phyloP scores from a whole-genome alignment of 2,888 invertebrate genomes.

The Cryptocephalus moraei region DNA sequence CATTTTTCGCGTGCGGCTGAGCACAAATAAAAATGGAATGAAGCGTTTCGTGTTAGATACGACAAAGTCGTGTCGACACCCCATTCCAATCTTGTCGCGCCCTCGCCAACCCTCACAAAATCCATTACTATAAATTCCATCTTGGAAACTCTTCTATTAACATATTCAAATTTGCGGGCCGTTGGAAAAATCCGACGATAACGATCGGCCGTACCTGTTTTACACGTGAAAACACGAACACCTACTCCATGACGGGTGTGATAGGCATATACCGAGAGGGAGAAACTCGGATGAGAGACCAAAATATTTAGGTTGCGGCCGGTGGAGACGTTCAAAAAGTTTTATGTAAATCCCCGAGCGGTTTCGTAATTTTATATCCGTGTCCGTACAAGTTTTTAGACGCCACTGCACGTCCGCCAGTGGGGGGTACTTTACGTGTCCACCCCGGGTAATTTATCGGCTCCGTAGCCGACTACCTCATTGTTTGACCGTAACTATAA shows the following conservation, averaged over 20 bases:
- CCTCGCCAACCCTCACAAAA: slow-evolving; percentile 29
- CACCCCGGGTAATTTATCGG: slow-evolving; percentile 35
- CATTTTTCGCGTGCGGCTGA: too few relatives aligned
- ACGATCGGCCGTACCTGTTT: slow-evolving; percentile 32
- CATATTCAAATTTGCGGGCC: slow-evolving; percentile 29
- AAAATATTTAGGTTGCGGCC: too few relatives aligned
- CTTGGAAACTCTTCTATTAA: slow-evolving; percentile 28
- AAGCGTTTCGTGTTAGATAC: slow-evolving; percentile 21
- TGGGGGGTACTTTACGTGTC: slow-evolving; percentile 25
- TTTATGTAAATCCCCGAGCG: too few relatives aligned
- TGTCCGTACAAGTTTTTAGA: background rate
- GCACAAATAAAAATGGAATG: too few relatives aligned
- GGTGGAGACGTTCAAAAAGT: too few relatives aligned
- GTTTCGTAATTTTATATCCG: background rate
- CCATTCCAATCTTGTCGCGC: slow-evolving; percentile 32
- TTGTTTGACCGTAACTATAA: slow-evolving; percentile 39
- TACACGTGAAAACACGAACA: slow-evolving; percentile 14
- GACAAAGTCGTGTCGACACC: slow-evolving; percentile 37
- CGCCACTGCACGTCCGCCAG: slow-evolving; percentile 1
- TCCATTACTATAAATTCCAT: slow-evolving; percentile 32
- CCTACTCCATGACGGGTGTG: slow-evolving; percentile 8
- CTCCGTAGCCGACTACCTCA: slow-evolving; percentile 36
- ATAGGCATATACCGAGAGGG: too few relatives aligned
- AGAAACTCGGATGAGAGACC: too few relatives aligned
- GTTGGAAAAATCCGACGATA: slow-evolving; percentile 31